Evolutionary conservation across 2,797 vertebrate species (phyloP).

Genomic region (Falco rusticolus): DNA sequence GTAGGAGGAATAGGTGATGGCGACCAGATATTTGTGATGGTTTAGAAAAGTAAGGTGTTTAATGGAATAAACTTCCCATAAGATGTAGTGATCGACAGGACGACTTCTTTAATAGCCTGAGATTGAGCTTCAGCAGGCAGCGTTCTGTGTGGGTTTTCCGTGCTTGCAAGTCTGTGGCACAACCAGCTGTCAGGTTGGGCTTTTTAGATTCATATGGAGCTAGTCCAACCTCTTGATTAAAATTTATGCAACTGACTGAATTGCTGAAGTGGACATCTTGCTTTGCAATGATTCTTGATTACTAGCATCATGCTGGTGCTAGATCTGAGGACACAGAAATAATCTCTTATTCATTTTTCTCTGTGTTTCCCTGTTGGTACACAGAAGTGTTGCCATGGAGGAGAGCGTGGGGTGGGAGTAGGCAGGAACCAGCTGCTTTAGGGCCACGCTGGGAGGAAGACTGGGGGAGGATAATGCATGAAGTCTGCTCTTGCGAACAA

Average conservation of each 20-base stretch:
- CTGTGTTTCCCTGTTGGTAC: background rate
- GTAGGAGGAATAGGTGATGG: background rate
- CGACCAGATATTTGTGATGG: background rate
- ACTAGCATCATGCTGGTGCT: background rate
- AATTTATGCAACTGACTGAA: background rate
- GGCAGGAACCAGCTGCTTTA: conserved; percentile 39
- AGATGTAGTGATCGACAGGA: background rate
- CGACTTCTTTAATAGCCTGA: background rate
- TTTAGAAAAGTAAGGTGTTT: background rate
- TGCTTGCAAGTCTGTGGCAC: background rate
- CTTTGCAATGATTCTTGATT: background rate
- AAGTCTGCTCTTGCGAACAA: background rate
- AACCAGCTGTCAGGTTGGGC: background rate
- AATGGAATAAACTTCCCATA: background rate
- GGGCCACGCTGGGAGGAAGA: background rate
- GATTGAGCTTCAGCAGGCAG: background rate
- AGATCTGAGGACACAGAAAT: background rate
- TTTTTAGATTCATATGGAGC: background rate
- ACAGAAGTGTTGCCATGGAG: conserved; percentile 38
- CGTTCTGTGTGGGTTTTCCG: background rate
- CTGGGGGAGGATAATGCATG: background rate
- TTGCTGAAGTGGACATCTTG: background rate
- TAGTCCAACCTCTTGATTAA: background rate
- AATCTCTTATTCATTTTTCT: background rate
- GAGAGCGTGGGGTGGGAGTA: conserved; percentile 43